These are phyloP conservation scores for Arctocebus calabarensis DNA, from an alignment of 2,797 vertebrate species.

Conservation along the genomic window DNA sequence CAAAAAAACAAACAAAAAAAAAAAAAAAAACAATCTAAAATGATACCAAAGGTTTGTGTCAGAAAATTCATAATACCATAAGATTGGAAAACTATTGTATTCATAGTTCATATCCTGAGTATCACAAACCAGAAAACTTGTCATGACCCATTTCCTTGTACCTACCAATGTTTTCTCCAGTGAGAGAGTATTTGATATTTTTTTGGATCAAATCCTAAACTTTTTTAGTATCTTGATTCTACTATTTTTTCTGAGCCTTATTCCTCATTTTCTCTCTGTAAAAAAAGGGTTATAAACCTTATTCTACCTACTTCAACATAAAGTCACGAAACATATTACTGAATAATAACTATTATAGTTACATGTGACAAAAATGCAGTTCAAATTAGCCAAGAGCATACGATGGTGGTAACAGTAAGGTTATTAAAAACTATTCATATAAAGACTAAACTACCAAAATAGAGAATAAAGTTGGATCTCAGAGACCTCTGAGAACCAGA, in stretches of 20 bases:
- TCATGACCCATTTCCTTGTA: background rate
- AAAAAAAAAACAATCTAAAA: slow-evolving; percentile 38
- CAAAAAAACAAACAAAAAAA: too few relatives aligned
- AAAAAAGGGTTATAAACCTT: slow-evolving; percentile 30
- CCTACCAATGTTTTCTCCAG: background rate
- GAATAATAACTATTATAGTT: too few relatives aligned
- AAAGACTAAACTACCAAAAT: background rate
- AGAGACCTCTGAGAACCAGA: background rate
- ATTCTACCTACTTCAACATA: background rate
- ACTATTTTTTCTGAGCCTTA: slow-evolving; percentile 29
- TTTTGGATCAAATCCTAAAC: background rate
- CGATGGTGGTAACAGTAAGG: background rate
- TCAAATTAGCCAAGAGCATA: background rate
- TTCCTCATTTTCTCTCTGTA: slow-evolving; percentile 18
- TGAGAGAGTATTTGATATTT: background rate
- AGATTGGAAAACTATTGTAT: background rate
- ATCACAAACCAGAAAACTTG: background rate
- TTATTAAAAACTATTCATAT: slow-evolving; percentile 30
- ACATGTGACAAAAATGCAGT: slow-evolving; percentile 24
- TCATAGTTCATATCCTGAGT: background rate
- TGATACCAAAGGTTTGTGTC: slow-evolving; percentile 55
- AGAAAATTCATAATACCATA: slow-evolving; percentile 3
- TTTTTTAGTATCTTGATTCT: slow-evolving; percentile 6
- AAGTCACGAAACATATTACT: slow-evolving; percentile 42
- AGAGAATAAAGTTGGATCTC: background rate